Percentiles rank a stretch among this genome's conserved stretches.
Conservation (phyloP, 30 jellyfish, hydroid and myxozoan species). For the Clytia hemisphaerica region DNA sequence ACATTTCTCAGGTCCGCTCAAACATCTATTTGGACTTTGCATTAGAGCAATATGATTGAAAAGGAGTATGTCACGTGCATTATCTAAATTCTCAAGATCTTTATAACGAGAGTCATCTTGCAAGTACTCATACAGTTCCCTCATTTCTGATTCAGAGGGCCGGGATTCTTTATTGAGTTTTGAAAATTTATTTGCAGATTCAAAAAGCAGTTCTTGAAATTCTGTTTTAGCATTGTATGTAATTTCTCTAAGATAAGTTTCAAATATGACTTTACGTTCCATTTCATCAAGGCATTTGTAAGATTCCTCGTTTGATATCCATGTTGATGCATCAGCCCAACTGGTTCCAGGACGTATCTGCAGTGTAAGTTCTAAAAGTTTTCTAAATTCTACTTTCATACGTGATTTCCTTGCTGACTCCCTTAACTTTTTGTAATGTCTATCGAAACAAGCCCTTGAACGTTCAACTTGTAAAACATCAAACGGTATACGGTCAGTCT, state of each 20-base stretch:
- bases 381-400: conserved; percentile 83
- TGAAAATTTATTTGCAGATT: conserved; percentile 84
- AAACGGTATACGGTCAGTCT: conserved; percentile 76
- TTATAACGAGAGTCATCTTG: conserved; percentile 74
- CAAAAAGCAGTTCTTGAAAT: conserved; percentile 91
- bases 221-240: conserved; percentile 85
- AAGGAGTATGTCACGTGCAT: conserved; percentile 84
- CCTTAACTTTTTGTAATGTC: conserved; percentile 82
- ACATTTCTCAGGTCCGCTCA: conserved; percentile 96
- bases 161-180: conserved; percentile 67
- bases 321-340: conserved; percentile 93
- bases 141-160: conserved; percentile 91
- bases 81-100: conserved; percentile 82
- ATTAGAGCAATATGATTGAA: conserved; percentile 94
- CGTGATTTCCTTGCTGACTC: conserved; percentile 85
- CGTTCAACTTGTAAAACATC: conserved; percentile 83
- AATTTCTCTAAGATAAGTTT: conserved; percentile 73
- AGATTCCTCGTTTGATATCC: conserved; percentile 74
- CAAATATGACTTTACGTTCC: conserved; percentile 86
- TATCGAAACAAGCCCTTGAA: conserved; percentile 95
- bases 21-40: conserved; percentile 95
- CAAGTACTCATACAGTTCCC: conserved; percentile 57
- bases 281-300: conserved; percentile 78
- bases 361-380: conserved; percentile 67
- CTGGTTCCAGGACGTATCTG: conserved; percentile 94